A percentile compares a stretch with the other conserved stretches of the same genome.
phyloP scores from a whole-genome alignment of 1,140 invertebrate genomes.

The Drosophila seguyi region DNA sequence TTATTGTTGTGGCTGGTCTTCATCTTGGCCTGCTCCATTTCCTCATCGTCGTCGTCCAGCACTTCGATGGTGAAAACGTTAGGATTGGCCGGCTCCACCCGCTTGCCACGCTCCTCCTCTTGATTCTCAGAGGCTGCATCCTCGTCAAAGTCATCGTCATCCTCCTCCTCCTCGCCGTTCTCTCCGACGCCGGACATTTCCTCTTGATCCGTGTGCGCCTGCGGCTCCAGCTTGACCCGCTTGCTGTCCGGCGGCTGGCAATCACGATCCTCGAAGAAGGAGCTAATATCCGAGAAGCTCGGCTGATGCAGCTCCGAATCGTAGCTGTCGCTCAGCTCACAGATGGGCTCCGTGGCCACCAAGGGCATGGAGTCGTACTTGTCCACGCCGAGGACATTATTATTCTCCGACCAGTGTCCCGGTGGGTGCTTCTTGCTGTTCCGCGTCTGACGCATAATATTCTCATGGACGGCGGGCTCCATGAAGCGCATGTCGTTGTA shows the following conservation, averaged over 20 bases:
- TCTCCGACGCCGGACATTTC: conserved; percentile 3
- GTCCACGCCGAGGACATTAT: conserved; percentile 49
- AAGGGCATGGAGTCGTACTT: conserved; percentile 52
- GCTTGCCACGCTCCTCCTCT: conserved; percentile 44
- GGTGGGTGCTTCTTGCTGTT: conserved; percentile 58
- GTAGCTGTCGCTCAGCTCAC: conserved; percentile 72
- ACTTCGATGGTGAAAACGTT: conserved; percentile 72
- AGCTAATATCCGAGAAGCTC: conserved; percentile 74
- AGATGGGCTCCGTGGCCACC: conserved; percentile 70
- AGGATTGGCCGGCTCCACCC: conserved; percentile 28
- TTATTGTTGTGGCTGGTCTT: conserved; percentile 25
- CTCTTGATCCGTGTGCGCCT: conserved; percentile 15
- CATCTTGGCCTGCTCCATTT: conserved; percentile 48
- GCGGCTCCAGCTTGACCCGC: conserved; percentile 58
- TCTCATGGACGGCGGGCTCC: conserved; percentile 76
- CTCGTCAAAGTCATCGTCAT: conserved; percentile 77
- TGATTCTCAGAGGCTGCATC: conserved; percentile 71
- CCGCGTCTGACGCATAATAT: conserved; percentile 71
- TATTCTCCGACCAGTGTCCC: conserved; percentile 64
- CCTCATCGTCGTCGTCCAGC: conserved; percentile 71
- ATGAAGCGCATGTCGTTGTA: conserved; percentile 82
- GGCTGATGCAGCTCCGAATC: conserved; percentile 74
- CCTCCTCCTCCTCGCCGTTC: conserved; percentile 50
- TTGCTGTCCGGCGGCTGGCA: conserved; percentile 49
- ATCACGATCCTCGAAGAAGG: conserved; percentile 68